Evolutionary conservation across 2,113 vertebrate genomes (phyloP).

Genomic region (Siphamia tubifer): DNA sequence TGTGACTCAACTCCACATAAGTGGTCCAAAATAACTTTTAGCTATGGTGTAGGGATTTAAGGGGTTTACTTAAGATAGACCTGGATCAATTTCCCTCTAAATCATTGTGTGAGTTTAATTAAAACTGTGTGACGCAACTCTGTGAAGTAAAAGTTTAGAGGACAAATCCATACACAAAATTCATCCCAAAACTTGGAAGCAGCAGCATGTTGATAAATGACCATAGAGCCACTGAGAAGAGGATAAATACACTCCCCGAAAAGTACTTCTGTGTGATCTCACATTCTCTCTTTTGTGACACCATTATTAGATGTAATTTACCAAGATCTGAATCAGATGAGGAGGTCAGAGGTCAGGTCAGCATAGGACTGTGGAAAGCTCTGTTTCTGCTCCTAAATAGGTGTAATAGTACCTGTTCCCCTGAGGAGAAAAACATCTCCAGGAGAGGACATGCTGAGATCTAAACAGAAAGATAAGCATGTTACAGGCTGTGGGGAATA

Average conservation of each 20-base stretch:
- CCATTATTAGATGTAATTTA: conserved; percentile 41
- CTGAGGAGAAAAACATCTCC: neutral
- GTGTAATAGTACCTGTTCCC: conserved; percentile 29
- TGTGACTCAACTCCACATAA: neutral
- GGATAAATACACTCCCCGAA: neutral
- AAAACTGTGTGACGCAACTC: neutral
- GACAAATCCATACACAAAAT: neutral
- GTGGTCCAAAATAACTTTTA: neutral
- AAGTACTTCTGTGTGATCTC: neutral
- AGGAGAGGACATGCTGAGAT: neutral
- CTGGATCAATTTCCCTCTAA: neutral
- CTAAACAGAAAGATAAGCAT: conserved; percentile 15
- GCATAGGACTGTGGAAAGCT: conserved; percentile 23
- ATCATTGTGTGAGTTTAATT: neutral
- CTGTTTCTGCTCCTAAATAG: conserved; percentile 11
- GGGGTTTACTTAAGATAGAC: neutral
- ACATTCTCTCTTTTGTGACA: neutral
- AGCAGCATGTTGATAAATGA: neutral
- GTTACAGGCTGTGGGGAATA: neutral
- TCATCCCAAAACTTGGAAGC: neutral
- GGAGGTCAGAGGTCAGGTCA: conserved; percentile 41
- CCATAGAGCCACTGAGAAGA: neutral
- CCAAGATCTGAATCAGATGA: conserved; percentile 64
- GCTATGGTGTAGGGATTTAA: neutral
- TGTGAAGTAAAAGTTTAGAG: neutral